Percentiles rank a stretch among this genome's conserved stretches.
Conservation (phyloP, 1,140 invertebrate species). For the Ostrea denselamellosa region DNA sequence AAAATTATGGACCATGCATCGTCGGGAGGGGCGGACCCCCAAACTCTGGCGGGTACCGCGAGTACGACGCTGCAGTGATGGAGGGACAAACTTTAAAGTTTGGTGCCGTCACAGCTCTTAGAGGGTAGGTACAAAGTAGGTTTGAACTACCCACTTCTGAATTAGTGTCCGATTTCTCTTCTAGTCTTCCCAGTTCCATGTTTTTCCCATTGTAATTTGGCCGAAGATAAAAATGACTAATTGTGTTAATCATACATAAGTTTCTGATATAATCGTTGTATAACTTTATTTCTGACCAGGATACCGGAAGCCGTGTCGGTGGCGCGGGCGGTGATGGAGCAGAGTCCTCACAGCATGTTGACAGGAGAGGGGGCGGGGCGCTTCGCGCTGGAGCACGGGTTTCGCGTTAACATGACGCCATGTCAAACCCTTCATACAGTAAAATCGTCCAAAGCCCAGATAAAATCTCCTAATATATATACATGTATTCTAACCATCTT, state of each 20-base stretch:
- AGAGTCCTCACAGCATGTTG: slow-evolving; percentile 64
- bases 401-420: slow-evolving; percentile 42
- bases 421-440: neutral
- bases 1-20: slow-evolving; percentile 61
- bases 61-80: slow-evolving; percentile 71
- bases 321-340: slow-evolving; percentile 64
- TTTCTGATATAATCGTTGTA: neutral
- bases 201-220: neutral
- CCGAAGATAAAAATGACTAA: no score
- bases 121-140: slow-evolving; percentile 55
- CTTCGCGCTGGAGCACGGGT: slow-evolving; percentile 64
- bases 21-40: slow-evolving; percentile 63
- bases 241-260: neutral
- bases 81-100: slow-evolving; percentile 59
- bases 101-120: slow-evolving; percentile 67
- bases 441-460: no score
- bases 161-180: no score
- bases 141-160: neutral
- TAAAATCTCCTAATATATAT: no score
- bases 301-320: slow-evolving; percentile 61
- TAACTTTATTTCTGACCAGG: slow-evolving; percentile 45
- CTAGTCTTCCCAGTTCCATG: no score
- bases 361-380: slow-evolving; percentile 59
- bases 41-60: slow-evolving; percentile 59
- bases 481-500: no score